Percentiles rank a stretch among this genome's conserved stretches.
These are phyloP conservation scores for Drosophila tani DNA, from an alignment of 1,140 invertebrate species.

Conservation along the genomic window DNA sequence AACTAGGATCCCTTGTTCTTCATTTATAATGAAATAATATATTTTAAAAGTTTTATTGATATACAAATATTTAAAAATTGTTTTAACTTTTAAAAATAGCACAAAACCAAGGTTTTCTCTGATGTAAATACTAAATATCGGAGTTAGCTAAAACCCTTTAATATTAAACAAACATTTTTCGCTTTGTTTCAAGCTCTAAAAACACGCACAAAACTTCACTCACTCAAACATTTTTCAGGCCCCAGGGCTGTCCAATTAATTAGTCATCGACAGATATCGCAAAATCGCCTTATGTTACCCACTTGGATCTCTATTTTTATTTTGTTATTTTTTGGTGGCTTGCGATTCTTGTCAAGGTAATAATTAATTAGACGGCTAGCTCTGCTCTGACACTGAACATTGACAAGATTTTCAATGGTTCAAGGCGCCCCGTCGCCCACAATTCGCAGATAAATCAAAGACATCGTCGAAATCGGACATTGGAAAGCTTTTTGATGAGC, in stretches of 20 bases:
- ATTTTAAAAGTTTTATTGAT: too few species aligned
- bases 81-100: not conserved
- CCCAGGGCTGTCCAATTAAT: conserved; percentile 45
- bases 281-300: conserved; percentile 46
- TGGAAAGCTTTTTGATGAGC: conserved; percentile 42
- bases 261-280: conserved; percentile 51
- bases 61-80: not conserved
- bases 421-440: conserved; percentile 46
- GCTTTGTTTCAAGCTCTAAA: not conserved
- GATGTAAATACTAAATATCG: not conserved
- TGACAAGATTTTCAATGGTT: conserved; percentile 63
- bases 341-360: conserved; percentile 60
- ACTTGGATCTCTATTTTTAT: conserved; percentile 11
- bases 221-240: conserved; percentile 23
- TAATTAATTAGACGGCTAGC: conserved; percentile 53
- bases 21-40: too few species aligned
- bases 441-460: conserved; percentile 47
- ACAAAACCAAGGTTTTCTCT: not conserved
- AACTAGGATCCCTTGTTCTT: too few species aligned
- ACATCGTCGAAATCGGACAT: conserved; percentile 26
- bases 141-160: too few species aligned
- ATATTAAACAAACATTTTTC: not conserved
- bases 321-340: conserved; percentile 2
- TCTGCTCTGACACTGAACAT: conserved; percentile 48
- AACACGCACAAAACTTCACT: not conserved